Evolutionary conservation across 2,113 vertebrate genomes (phyloP).

Genomic region (Aldabrachelys gigantea): DNA sequence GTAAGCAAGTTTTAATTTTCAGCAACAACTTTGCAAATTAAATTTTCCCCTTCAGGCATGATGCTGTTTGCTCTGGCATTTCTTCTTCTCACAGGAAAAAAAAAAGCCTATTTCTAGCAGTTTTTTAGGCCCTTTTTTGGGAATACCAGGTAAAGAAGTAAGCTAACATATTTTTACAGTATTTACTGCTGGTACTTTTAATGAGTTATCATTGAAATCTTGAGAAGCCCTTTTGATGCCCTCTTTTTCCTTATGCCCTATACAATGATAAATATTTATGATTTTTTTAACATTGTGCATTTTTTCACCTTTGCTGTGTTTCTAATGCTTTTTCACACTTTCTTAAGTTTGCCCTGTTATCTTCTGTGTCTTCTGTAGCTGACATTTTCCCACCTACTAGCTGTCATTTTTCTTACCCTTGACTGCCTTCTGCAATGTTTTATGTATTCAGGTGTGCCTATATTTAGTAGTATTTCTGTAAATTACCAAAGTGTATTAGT

Average conservation of each 20-base stretch:
- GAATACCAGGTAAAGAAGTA: neutral
- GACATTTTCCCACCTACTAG: neutral
- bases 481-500: neutral
- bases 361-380: neutral
- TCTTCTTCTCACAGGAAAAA: neutral
- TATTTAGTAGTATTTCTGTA: neutral
- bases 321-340: neutral
- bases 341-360: neutral
- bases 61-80: neutral
- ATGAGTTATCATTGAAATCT: neutral
- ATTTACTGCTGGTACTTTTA: neutral
- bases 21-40: neutral
- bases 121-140: neutral
- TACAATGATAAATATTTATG: neutral
- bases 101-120: accelerated
- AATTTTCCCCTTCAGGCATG: neutral
- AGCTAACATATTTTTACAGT: neutral
- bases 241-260: neutral
- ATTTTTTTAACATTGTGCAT: neutral
- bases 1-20: neutral
- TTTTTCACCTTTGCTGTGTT: neutral
- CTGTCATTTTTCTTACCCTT: neutral
- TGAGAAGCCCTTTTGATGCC: neutral
- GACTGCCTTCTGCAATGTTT: neutral
- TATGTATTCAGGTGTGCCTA: accelerated